Evolutionary conservation across 2,113 vertebrate species (phyloP), one percentile per base, ranked within the genome.

Genomic region (Ascaphus truei): DNA sequence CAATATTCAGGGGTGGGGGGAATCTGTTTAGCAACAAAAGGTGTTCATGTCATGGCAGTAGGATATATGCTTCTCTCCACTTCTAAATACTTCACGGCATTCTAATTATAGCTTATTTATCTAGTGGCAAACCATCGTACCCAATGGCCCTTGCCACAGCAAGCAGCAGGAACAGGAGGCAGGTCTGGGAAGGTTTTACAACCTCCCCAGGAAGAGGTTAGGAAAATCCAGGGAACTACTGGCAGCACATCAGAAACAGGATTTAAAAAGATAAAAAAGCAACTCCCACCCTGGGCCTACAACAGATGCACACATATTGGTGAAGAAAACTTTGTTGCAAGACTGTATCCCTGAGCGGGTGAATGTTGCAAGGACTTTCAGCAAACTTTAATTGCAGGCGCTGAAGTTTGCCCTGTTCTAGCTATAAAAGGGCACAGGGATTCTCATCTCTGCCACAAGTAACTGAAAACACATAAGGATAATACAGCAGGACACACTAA

Each of bases 401-500:
- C 76, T 22, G 3, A 62, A 39, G 73, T 80, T 68, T 64, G 31
- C 73, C n/a, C n/a, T n/a, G n/a, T n/a, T n/a, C n/a, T n/a, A n/a
- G n/a, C n/a, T 76, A 69, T 75, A 25, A 11, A 41, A 61, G 72
- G 71, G 64, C 73, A 76, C 77, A 76, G 76, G 73, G 75, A 71
- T 75, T 78, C 81, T 76, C 58, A 83, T 85, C 84, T 88, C 86
- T 84, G 77, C 76, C 79, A 84, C 86, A 82, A 87, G 86, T 85
- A 85, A 87, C 82, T 45, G 71, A 72, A 85, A 79, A 71, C 34
- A 83, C 76, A 80, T 72, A 77, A 60, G 79, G 80, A 83, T 80
- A 81, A 77, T 87, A 87, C 89, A 90, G 89, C 89, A 89, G 89
- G 88, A 91, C 87, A 80, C 88, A 81, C 85, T 85, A 80, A 84